A percentile compares a stretch with the other conserved stretches of the same genome.
phyloP scores from a whole-genome alignment of 2,113 vertebrate species.

The Sakesphorus luctuosus region DNA sequence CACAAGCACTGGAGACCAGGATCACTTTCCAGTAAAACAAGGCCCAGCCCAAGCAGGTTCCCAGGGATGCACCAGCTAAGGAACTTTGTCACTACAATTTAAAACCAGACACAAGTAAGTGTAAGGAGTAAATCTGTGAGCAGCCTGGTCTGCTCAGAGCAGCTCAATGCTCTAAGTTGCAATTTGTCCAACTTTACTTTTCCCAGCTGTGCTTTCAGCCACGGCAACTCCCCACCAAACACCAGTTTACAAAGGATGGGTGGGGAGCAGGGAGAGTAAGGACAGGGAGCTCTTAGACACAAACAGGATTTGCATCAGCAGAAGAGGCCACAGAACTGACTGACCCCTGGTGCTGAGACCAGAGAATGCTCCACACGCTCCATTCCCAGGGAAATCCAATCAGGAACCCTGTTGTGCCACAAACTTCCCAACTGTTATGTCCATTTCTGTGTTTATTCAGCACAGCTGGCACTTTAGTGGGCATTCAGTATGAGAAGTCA shows the following conservation, averaged over 20 bases:
- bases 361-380: background rate
- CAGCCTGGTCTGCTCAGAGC: background rate
- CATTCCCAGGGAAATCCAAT: background rate
- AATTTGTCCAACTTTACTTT: background rate
- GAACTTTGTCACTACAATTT: background rate
- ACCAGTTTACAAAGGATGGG: background rate
- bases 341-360: background rate
- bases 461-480: background rate
- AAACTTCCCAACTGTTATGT: background rate
- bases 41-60: background rate
- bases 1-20: background rate
- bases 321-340: background rate
- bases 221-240: background rate
- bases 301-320: background rate
- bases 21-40: background rate
- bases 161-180: background rate
- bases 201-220: background rate
- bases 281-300: background rate
- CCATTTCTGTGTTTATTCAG: background rate
- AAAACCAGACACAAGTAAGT: background rate
- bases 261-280: background rate
- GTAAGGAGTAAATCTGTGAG: background rate
- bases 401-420: rapidly evolving
- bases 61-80: background rate
- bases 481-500: background rate